Percentiles rank a stretch among this genome's conserved stretches.
Conservation (phyloP, 2,113 vertebrate species). For the Grantiella picta region DNA sequence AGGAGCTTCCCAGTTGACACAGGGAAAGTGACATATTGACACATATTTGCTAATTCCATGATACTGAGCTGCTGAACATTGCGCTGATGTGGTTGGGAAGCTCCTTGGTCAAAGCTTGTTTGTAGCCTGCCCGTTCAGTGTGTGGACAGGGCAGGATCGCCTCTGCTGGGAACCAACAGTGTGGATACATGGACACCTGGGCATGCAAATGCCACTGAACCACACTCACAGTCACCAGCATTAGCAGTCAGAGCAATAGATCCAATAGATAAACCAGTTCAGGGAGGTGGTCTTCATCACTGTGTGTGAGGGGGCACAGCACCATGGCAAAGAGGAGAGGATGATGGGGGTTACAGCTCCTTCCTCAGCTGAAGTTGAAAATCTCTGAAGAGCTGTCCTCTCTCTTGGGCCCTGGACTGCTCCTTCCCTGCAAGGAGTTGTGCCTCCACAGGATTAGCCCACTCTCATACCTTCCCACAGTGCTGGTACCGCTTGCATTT, state of each 20-base stretch:
- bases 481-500: neutral
- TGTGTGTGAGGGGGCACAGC: neutral
- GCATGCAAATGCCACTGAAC: neutral
- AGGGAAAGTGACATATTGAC: no score
- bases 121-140: neutral
- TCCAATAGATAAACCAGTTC: neutral
- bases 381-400: neutral
- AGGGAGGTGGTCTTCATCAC: neutral
- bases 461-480: neutral
- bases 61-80: neutral
- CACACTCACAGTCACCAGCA: neutral
- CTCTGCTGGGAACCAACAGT: neutral
- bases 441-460: neutral
- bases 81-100: neutral
- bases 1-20: neutral
- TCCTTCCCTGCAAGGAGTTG: neutral
- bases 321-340: neutral
- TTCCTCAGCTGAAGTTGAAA: neutral
- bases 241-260: neutral
- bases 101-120: neutral
- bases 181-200: neutral
- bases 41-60: neutral
- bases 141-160: neutral
- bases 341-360: neutral
- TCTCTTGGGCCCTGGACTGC: neutral